Base-by-base conservation (phyloP, 2,888 invertebrate genomes). In the Mycalesis mineus region DNA sequence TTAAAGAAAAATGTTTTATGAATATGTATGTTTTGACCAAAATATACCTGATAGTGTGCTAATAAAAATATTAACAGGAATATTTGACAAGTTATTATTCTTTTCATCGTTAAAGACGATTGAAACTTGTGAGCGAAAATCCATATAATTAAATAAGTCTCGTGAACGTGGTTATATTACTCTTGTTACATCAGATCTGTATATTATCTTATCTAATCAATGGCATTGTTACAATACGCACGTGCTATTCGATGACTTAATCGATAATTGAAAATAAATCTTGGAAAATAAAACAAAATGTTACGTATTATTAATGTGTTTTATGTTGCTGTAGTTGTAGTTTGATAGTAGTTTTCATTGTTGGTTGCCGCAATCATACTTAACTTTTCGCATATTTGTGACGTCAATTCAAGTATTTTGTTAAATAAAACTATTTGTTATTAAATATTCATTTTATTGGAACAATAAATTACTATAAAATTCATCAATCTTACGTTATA, bases 161-260 rank as follows among this genome's bases (percentile, higher is more conserved):
- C 52, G 36, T 40, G 45, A 45, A 40, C 59, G 60, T 63, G 48
- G 64, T 66, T 68, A 63, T 66, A 68, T 66, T 64, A 40, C 62
- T 54, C 55, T 53, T 31, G 44, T 72, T 71, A 62, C 72, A 61
- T 68, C 70, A 72, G 58, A 52, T 57, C 29, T 33, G 47, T 60
- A 17, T 56, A 44, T 45, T 60, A 65, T 66, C 63, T 65, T 59
- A 65, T 68, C 66, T 64, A 5, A 58, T 58, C 45, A 22, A 45
- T 65, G 61, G 61, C 65, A 57, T 68, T 57, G 68, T 54, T 28
- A 14, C 13, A 29, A 55, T 44, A 55, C 42, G 53, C 64, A 60
- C 64, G 61, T 64, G 62, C 52, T 53, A 11, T 17, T 50, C 14
- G 49, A 55, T 54, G 39, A 54, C 9, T 37, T 55, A 50, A 51